phyloP scores from a whole-genome alignment of 2,888 invertebrate species.

The Idaea biselata region DNA sequence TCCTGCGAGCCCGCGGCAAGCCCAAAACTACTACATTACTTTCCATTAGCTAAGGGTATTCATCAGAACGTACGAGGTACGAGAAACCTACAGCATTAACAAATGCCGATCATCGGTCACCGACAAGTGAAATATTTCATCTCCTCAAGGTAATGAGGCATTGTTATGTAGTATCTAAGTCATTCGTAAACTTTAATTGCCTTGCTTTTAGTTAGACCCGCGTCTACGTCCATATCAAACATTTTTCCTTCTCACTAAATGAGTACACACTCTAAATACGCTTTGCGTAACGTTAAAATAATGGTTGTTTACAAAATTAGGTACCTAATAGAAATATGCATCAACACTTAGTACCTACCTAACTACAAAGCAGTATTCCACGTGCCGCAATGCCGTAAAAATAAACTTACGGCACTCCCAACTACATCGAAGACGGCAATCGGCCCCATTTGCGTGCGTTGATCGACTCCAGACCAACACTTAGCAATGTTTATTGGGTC shows the following conservation, averaged over 20 bases:
- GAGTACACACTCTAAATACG: conserved; percentile 25
- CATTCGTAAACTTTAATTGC: conserved; percentile 47
- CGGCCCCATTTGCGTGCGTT: conserved; percentile 55
- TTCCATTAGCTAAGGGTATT: conserved; percentile 49
- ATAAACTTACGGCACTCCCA: conserved; percentile 48
- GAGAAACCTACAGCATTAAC: conserved; percentile 24
- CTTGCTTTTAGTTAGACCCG: not conserved
- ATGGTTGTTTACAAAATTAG: conserved; percentile 1
- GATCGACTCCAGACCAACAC: conserved; percentile 66
- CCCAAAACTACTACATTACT: conserved; percentile 40
- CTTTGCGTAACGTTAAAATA: conserved; percentile 4
- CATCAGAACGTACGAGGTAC: conserved; percentile 36
- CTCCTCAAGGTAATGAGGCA: conserved; percentile 46
- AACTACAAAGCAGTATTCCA: conserved; percentile 25
- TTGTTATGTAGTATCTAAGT: conserved; percentile 38
- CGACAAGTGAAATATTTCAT: conserved; percentile 45
- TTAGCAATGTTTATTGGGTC: conserved; percentile 63
- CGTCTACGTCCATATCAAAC: conserved; percentile 18
- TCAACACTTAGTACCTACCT: conserved; percentile 12
- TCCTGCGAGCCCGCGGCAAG: conserved; percentile 36
- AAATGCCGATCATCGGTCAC: conserved; percentile 50
- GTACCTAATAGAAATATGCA: conserved; percentile 18
- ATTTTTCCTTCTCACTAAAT: conserved; percentile 34
- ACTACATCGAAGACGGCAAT: conserved; percentile 36
- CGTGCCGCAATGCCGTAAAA: conserved; percentile 63